These are phyloP conservation scores for Campoletis raptor DNA, from an alignment of 2,888 invertebrate genomes.

Conservation along the genomic window DNA sequence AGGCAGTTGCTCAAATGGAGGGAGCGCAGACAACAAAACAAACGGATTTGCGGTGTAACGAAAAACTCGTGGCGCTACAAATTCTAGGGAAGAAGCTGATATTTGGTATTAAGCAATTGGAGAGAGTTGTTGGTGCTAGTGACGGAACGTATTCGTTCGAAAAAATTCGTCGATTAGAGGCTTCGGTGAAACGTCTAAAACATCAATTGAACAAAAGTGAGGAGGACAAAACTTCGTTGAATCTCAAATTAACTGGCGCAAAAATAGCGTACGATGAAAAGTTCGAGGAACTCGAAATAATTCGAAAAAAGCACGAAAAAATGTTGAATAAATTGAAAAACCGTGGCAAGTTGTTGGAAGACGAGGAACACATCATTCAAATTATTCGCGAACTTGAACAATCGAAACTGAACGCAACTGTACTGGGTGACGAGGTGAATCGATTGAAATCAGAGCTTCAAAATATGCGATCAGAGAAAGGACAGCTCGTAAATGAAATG, in stretches of 20 bases:
- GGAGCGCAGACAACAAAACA: background rate
- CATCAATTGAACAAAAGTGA: conserved; percentile 59
- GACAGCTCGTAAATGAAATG: conserved; percentile 61
- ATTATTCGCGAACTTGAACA: conserved; percentile 62
- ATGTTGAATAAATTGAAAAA: conserved; percentile 57
- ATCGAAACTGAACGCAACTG: conserved; percentile 53
- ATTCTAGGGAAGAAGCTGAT: conserved; percentile 67
- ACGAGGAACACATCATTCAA: conserved; percentile 51
- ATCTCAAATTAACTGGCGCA: conserved; percentile 56
- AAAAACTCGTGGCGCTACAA: conserved; percentile 42
- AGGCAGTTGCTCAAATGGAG: conserved; percentile 24
- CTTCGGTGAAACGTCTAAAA: conserved; percentile 59
- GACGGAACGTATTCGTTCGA: conserved; percentile 63
- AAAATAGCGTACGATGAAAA: conserved; percentile 61
- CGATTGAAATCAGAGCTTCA: conserved; percentile 53
- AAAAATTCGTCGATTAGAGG: conserved; percentile 72
- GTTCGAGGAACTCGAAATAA: conserved; percentile 51
- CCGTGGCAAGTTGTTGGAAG: conserved; percentile 47
- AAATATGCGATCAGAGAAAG: conserved; percentile 61
- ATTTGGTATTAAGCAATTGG: conserved; percentile 70
- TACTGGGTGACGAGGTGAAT: conserved; percentile 63
- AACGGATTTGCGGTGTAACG: background rate
- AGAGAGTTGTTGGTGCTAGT: conserved; percentile 62
- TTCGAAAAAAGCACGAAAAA: conserved; percentile 37
- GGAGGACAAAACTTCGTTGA: conserved; percentile 54